These are phyloP conservation scores for Yponomeuta plumbellus DNA, from an alignment of 2,888 invertebrate species.

Conservation along the genomic window DNA sequence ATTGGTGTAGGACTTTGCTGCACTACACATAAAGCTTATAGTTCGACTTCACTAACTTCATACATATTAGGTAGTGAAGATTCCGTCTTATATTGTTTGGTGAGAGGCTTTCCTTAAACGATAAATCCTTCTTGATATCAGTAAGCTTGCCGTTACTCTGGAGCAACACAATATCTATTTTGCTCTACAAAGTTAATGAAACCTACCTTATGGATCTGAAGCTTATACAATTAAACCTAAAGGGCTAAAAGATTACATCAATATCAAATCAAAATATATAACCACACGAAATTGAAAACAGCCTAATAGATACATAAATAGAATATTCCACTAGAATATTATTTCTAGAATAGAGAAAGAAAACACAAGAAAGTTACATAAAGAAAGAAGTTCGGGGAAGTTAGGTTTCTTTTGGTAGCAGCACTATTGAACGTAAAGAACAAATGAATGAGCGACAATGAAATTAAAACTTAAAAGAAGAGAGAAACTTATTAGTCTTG, in stretches of 20 bases:
- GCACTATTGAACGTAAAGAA: background rate
- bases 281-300: no score
- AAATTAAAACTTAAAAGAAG: conserved; percentile 26
- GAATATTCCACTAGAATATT: no score
- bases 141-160: background rate
- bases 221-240: no score
- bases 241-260: no score
- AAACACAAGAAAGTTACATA: background rate
- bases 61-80: background rate
- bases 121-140: background rate
- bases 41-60: background rate
- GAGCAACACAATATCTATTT: background rate
- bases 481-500: background rate
- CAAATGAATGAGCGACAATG: conserved; percentile 28
- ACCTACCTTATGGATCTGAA: no score
- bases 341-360: no score
- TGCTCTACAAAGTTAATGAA: no score
- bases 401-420: background rate
- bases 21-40: background rate
- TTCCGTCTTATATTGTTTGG: background rate
- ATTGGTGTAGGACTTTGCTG: background rate
- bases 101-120: background rate
- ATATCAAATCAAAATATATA: no score
- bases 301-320: no score
- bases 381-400: background rate